These are phyloP conservation scores for Chaenodraco wilsoni DNA, from an alignment of 2,797 vertebrate genomes.

Conservation along the genomic window DNA sequence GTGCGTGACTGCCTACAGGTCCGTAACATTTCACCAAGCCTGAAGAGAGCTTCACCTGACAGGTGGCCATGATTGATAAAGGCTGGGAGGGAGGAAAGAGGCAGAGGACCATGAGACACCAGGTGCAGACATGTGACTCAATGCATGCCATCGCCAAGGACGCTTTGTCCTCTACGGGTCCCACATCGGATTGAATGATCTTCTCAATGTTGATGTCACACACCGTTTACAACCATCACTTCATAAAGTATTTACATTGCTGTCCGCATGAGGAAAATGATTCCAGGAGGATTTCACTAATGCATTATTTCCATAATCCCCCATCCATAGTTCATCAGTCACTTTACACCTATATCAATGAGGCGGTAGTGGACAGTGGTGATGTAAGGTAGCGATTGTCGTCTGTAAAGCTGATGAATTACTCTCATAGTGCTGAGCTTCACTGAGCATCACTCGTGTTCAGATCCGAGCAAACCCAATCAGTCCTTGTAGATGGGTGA, in stretches of 20 bases:
- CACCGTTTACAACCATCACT: conserved; percentile 26
- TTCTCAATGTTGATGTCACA: conserved; percentile 24
- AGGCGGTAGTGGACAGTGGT: conserved; percentile 27
- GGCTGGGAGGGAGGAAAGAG: conserved; percentile 37
- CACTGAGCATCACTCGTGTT: conserved; percentile 1
- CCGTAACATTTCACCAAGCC: conserved; percentile 45
- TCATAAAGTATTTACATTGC: conserved; percentile 52
- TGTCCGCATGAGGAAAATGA: conserved; percentile 23
- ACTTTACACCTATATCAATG: conserved; percentile 54
- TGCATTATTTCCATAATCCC: conserved; percentile 55
- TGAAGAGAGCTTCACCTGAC: conserved; percentile 37
- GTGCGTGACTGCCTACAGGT: conserved; percentile 15
- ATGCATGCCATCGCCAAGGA: conserved; percentile 65
- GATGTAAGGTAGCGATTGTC: conserved; percentile 14
- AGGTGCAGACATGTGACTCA: conserved; percentile 56
- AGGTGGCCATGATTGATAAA: conserved; percentile 40
- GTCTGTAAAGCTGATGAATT: conserved; percentile 35
- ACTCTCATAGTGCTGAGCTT: neutral
- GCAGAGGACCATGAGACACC: conserved; percentile 41
- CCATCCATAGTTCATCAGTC: conserved; percentile 43
- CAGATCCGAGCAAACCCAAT: conserved; percentile 35
- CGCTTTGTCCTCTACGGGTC: conserved; percentile 66
- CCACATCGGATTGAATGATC: conserved; percentile 32
- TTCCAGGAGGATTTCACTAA: conserved; percentile 52
- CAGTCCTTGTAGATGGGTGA: conserved; percentile 11